A percentile compares a stretch with the other conserved stretches of the same genome.
Conservation (phyloP, 2,888 invertebrate genomes). For the Drosophila nigritarsus region DNA sequence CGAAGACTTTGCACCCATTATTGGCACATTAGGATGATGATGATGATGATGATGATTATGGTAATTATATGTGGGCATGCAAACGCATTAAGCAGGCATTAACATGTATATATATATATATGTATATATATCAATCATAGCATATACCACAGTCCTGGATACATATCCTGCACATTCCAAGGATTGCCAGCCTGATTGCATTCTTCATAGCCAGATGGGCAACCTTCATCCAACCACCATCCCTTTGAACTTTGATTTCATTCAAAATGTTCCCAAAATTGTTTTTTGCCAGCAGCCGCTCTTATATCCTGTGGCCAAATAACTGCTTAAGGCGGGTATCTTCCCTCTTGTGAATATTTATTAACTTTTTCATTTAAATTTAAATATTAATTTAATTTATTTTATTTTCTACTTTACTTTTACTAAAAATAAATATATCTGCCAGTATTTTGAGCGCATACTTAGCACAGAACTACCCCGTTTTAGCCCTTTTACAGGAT, state of each 20-base stretch:
- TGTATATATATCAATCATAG: slow-evolving; percentile 9
- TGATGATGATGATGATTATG: slow-evolving; percentile 44
- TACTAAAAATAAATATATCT: not conserved
- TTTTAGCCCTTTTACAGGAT: slow-evolving; percentile 8
- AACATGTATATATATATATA: slow-evolving; percentile 21
- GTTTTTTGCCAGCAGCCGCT: slow-evolving; percentile 5
- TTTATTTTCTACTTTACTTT: not conserved
- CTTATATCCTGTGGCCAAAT: slow-evolving; percentile 11
- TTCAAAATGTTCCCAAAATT: slow-evolving; percentile 43
- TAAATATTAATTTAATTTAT: too few relatives aligned
- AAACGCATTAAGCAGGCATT: slow-evolving; percentile 34
- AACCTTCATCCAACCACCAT: slow-evolving; percentile 11
- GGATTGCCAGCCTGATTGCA: not conserved
- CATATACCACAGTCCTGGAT: slow-evolving; percentile 7
- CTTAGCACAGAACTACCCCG: not conserved
- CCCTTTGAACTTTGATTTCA: slow-evolving; percentile 59
- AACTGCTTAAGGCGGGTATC: not conserved
- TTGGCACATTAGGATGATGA: slow-evolving; percentile 24
- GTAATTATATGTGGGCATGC: slow-evolving; percentile 27
- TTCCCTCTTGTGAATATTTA: not conserved
- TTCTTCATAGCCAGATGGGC: slow-evolving; percentile 5
- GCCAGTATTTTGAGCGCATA: not conserved
- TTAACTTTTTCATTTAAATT: not conserved
- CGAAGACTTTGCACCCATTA: slow-evolving; percentile 9
- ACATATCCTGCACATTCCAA: slow-evolving; percentile 19